A percentile compares a stretch with the other conserved stretches of the same genome.
phyloP scores from a whole-genome alignment of 2,113 vertebrate species.

The Beaufortia kweichowensis region DNA sequence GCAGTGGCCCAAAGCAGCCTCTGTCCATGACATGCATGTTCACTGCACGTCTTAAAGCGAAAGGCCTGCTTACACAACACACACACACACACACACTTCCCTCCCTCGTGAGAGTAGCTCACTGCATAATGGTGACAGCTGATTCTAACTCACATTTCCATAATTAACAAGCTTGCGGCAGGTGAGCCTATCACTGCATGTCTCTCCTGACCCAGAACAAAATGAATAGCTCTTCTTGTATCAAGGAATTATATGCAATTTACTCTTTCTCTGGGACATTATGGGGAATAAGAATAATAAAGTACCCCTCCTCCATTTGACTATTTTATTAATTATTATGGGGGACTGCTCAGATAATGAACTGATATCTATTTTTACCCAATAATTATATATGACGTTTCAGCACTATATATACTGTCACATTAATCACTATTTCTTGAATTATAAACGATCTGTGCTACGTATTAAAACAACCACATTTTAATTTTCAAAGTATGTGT shows the following conservation, averaged over 20 bases:
- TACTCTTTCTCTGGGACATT: conserved; percentile 50
- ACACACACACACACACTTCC: conserved; percentile 30
- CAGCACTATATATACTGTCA: conserved; percentile 71
- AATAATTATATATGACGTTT: conserved; percentile 72
- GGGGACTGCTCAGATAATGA: conserved; percentile 63
- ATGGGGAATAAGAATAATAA: conserved; percentile 57
- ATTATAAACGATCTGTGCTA: conserved; percentile 71
- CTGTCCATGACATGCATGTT: conserved; percentile 37
- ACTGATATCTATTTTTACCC: conserved; percentile 77
- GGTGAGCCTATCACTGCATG: conserved; percentile 41
- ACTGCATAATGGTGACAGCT: conserved; percentile 41
- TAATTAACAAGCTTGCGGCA: conserved; percentile 53
- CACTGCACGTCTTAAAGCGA: conserved; percentile 33
- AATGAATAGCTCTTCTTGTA: conserved; percentile 44
- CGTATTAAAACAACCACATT: conserved; percentile 23
- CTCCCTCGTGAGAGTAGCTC: neutral
- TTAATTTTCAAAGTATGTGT: neutral
- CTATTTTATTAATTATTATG: conserved; percentile 69
- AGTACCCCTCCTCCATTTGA: conserved; percentile 43
- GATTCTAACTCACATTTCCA: conserved; percentile 39
- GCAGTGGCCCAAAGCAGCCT: conserved; percentile 54
- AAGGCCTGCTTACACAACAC: neutral
- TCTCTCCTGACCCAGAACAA: conserved; percentile 34
- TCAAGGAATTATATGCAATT: conserved; percentile 38
- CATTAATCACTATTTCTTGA: conserved; percentile 68